A percentile compares a stretch with the other conserved stretches of the same genome.
Conservation (phyloP, 2,797 vertebrate species). For the Typhlichthys subterraneus region DNA sequence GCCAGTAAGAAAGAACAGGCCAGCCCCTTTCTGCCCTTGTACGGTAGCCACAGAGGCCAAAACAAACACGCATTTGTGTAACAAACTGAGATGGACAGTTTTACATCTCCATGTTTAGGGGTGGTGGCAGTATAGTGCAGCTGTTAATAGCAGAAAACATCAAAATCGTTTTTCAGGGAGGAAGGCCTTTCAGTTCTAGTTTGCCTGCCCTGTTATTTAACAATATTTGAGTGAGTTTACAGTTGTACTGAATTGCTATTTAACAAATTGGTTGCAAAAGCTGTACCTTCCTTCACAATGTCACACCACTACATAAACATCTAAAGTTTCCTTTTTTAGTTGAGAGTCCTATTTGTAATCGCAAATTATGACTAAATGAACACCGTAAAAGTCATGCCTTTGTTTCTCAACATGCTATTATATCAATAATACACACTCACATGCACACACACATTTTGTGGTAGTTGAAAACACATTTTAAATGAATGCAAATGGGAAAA, state of each 20-base stretch:
- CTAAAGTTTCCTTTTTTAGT: not conserved
- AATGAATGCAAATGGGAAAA: conserved; percentile 24
- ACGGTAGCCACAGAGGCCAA: conserved; percentile 56
- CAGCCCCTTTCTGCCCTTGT: conserved; percentile 34
- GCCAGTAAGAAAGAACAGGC: conserved; percentile 40
- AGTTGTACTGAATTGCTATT: not conserved
- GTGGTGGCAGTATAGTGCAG: conserved; percentile 18
- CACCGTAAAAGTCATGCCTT: conserved; percentile 40
- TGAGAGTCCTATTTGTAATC: not conserved
- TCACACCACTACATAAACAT: conserved; percentile 40
- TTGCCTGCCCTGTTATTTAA: conserved; percentile 5
- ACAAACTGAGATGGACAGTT: conserved; percentile 50
- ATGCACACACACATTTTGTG: not conserved
- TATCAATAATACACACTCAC: not conserved
- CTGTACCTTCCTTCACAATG: conserved; percentile 7
- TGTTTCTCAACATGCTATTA: conserved; percentile 6
- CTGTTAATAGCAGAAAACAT: conserved; percentile 17
- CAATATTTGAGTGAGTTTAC: not conserved
- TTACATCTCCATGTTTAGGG: conserved; percentile 42
- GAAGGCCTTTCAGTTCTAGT: conserved; percentile 3
- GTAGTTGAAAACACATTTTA: conserved; percentile 1
- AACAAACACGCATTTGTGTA: conserved; percentile 70
- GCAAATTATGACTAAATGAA: not conserved
- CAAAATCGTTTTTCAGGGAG: conserved; percentile 11
- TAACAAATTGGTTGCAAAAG: not conserved